Base-by-base conservation (phyloP, 2,888 invertebrate genomes). In the Cataglyphis rosenhaueri region DNA sequence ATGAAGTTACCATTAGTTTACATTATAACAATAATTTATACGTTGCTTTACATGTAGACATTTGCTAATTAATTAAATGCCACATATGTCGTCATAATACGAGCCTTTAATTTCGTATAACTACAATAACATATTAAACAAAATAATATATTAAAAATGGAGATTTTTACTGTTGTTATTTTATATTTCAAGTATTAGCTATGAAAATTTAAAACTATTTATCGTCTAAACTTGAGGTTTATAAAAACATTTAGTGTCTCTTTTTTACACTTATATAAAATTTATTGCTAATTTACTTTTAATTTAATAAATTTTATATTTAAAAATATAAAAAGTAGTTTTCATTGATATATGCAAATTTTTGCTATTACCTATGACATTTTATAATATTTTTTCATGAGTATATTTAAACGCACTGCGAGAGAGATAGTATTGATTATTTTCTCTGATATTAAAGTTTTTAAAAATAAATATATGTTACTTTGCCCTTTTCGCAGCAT, bases 21-120 rank as follows among this genome's bases (percentile, higher is more conserved):
- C 48, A 52, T n/a, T 52, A n/a, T 52, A 62, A 61, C 66, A 84
- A 62, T 85, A 68, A 18, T 38, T 82, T 61, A 75, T 65, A 44
- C 48, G 29, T 78, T 78, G 70, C 74, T 84, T 76, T 52, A 29
- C 0, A 25, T 25, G 4, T 35, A 71, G 74, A 81, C 61, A 71
- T 62, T 57, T 66, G 64, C 29, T 79, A 73, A 76, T 81, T 87
- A 87, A 87, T 87, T 82, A 76, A 85, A 83, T 81, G 79, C 82
- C 38, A 48, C 35, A 15, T 32, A n/a, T 29, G 25, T 35, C 4
- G 44, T 41, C 57, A 55, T 55, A 59, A 44, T 57, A 21, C 9
- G 1, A 25, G 10, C 9, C 12, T 57, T 21, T 21, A 57, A 1
- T 57, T 25, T 57, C 3, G 21, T 57, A 55, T 52, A 52, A n/a